Evolutionary conservation across 2,113 vertebrate genomes (phyloP).

Genomic region (Oncorhynchus keta): DNA sequence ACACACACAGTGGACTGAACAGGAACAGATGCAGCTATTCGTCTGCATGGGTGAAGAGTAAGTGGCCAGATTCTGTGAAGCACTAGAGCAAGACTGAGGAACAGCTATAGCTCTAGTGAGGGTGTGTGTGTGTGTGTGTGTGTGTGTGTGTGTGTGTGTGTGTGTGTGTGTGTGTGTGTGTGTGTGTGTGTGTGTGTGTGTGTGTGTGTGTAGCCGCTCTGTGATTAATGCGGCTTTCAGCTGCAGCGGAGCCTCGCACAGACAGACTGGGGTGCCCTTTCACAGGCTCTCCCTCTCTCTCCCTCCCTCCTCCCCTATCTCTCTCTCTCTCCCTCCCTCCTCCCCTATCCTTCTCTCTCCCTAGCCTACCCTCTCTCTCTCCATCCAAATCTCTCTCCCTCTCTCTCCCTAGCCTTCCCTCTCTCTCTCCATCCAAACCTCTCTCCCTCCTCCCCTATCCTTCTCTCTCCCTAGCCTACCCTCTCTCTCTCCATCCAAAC

Average conservation of each 20-base stretch:
- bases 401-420: too few species aligned
- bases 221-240: constrained; percentile 74
- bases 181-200: constrained; percentile 17
- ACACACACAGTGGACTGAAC: neutral
- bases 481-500: too few species aligned
- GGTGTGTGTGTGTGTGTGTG: constrained; percentile 13
- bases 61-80: too few species aligned
- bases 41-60: too few species aligned
- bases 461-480: too few species aligned
- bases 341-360: too few species aligned
- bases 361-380: too few species aligned
- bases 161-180: constrained; percentile 13
- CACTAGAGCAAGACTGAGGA: too few species aligned
- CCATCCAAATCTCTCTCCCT: too few species aligned
- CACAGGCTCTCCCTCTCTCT: constrained; percentile 27
- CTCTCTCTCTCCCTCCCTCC: neutral
- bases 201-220: constrained; percentile 16
- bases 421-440: too few species aligned
- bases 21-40: neutral
- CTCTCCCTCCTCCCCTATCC: too few species aligned
- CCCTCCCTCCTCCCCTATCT: neutral
- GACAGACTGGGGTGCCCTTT: constrained; percentile 47
- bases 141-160: constrained; percentile 12
- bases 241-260: constrained; percentile 57
- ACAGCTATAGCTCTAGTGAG: neutral